These are phyloP conservation scores for Idris sp. DNA, from an alignment of 1,140 invertebrate genomes.

Conservation along the genomic window DNA sequence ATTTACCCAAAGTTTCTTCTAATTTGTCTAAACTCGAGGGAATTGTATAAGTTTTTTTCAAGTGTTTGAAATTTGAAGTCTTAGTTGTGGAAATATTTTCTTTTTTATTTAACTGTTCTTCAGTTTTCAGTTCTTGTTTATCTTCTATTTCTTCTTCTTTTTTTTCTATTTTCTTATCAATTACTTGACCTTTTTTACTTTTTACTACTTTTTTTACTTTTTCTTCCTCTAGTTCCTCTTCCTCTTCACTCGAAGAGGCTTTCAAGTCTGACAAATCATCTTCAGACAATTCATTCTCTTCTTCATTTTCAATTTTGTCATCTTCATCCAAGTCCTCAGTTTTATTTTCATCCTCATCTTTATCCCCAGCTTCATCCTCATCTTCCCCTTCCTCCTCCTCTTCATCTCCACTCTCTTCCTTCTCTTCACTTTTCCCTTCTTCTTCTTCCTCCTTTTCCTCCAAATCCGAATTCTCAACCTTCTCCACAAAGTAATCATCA, in stretches of 20 bases:
- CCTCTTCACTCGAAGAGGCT: conserved; percentile 72
- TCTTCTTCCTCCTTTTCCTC: conserved; percentile 55
- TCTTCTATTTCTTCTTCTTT: conserved; percentile 9
- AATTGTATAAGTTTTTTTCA: conserved; percentile 85
- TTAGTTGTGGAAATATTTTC: conserved; percentile 30
- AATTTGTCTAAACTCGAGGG: conserved; percentile 84
- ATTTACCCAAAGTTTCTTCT: conserved; percentile 81
- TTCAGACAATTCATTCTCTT: conserved; percentile 61
- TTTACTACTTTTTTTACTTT: conserved; percentile 1
- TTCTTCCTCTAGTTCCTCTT: too few species aligned
- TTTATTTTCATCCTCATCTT: conserved; percentile 66
- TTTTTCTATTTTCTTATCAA: conserved; percentile 11
- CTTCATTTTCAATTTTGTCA: conserved; percentile 63
- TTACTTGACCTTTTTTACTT: conserved; percentile 17
- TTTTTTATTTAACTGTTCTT: conserved; percentile 15
- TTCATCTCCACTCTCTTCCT: conserved; percentile 63
- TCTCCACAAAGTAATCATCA: conserved; percentile 82
- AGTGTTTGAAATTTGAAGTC: conserved; percentile 73
- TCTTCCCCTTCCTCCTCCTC: conserved; percentile 68
- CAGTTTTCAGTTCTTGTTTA: not conserved
- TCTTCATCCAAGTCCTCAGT: conserved; percentile 69
- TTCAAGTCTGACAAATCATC: conserved; percentile 77
- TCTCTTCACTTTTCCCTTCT: conserved; percentile 62
- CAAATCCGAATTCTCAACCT: conserved; percentile 67
- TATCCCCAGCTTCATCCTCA: conserved; percentile 67